Conservation (phyloP, 2,797 vertebrate species). For the Novumbra hubbsi region DNA sequence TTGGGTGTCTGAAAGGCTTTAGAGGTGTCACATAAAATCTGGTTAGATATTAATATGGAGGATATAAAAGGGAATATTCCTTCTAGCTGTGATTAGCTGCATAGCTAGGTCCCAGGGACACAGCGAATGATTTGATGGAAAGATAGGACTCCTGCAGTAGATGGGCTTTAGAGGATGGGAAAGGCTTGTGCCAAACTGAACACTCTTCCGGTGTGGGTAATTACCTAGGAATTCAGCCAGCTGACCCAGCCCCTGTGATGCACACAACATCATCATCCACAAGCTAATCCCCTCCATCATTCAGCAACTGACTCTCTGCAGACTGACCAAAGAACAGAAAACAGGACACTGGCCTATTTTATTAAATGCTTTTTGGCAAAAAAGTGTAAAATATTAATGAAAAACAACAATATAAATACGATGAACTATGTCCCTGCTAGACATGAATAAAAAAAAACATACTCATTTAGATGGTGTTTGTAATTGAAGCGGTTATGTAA, state of each 20-base stretch:
- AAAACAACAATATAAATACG: background rate
- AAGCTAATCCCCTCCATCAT: background rate
- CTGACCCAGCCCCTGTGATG: slow-evolving; percentile 27
- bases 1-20: background rate
- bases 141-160: background rate
- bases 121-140: background rate
- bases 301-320: background rate
- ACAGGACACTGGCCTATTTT: background rate
- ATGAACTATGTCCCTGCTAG: too few species aligned
- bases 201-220: slow-evolving; percentile 24
- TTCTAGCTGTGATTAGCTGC: too few species aligned
- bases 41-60: background rate
- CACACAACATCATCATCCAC: slow-evolving; percentile 3
- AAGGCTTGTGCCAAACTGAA: background rate
- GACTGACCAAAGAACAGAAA: background rate
- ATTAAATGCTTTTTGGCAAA: background rate
- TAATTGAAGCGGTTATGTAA: background rate
- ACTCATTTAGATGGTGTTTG: too few species aligned
- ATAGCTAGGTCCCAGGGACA: background rate
- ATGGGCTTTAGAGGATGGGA: background rate
- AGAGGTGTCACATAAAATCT: background rate
- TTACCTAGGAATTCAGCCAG: slow-evolving; percentile 36
- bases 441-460: too few species aligned
- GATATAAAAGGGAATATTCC: too few species aligned
- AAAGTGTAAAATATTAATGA: background rate